These are phyloP conservation scores for Pelodiscus sinensis DNA, from an alignment of 2,113 vertebrate genomes.

Conservation along the genomic window DNA sequence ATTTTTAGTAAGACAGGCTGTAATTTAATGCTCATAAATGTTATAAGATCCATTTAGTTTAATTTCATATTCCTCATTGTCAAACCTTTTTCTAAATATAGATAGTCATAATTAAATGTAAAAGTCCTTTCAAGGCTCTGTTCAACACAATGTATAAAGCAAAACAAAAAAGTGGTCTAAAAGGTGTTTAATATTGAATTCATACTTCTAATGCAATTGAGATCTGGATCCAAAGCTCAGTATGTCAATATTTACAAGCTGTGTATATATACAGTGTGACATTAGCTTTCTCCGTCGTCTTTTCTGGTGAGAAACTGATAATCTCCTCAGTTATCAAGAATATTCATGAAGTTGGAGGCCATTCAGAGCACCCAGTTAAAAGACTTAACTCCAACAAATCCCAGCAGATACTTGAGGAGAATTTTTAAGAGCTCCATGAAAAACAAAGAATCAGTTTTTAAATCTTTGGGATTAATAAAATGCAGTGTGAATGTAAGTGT, in stretches of 20 bases:
- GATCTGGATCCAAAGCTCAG: too few species aligned
- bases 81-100: not conserved
- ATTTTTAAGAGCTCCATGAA: not conserved
- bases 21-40: not conserved
- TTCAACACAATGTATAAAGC: not conserved
- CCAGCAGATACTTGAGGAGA: not conserved
- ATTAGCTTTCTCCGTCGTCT: not conserved
- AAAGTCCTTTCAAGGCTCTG: not conserved
- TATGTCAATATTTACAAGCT: not conserved
- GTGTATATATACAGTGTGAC: not conserved
- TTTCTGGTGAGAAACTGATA: not conserved
- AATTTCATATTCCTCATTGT: not conserved
- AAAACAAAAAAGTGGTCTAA: not conserved
- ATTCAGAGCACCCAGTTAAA: not conserved
- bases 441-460: not conserved
- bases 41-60: not conserved
- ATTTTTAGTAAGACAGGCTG: not conserved
- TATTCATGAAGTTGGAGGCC: not conserved
- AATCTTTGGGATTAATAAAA: not conserved
- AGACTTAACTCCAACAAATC: not conserved
- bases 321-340: not conserved
- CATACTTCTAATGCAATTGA: not conserved
- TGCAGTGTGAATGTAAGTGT: not conserved
- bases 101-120: not conserved
- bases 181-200: not conserved